Evolutionary conservation across 2,113 vertebrate genomes (phyloP), one percentile per base, ranked within the genome.

Genomic region (Nestor notabilis): DNA sequence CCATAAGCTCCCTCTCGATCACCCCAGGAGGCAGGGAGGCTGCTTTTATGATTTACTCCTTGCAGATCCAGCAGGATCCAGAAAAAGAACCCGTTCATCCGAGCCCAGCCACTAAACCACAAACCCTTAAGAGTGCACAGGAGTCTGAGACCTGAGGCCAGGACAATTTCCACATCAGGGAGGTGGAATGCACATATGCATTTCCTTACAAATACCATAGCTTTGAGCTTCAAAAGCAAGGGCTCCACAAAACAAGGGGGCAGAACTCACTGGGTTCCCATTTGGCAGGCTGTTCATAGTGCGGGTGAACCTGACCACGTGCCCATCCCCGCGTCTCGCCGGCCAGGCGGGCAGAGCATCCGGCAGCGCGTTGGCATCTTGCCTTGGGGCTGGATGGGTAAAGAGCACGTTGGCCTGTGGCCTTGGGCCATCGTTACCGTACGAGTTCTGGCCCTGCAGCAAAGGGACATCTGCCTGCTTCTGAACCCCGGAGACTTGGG

Each of bases 261-360:
- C 56, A 29, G 85, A 1, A 74, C 94, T 66, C 63, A 98, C 97
- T 0, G 93, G 89, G 79, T 12, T 96, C 9, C 66, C 82, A 0
- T 33, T 74, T 5, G 90, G 97, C 0, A 98, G 56, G 3, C 97
- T 97, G 91, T 97, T 97, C 71, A 98, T 97, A 43, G 95, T 97
- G 28, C 98, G 95, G 29, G 96, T 94, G 95, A 98, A 97, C 3
- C 97, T 66, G 33, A 80, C 44, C 13, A 94, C 10, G 1, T 24
- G 92, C 29, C 83, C 63, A 0, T 91, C 90, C 20, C 87, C 77
- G 0, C 1, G 94, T 5, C 85, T 33, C 0, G 25, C 95, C 2
- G 85, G 89, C 94, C 91, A 94, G 61, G 90, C 94, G 17, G 97
- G 83, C 55, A 75, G 4, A 3, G 88, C 89, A 4, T 28, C 89